Evolutionary conservation across 2,797 vertebrate genomes (phyloP).

Genomic region (Sebastes diploproa): DNA sequence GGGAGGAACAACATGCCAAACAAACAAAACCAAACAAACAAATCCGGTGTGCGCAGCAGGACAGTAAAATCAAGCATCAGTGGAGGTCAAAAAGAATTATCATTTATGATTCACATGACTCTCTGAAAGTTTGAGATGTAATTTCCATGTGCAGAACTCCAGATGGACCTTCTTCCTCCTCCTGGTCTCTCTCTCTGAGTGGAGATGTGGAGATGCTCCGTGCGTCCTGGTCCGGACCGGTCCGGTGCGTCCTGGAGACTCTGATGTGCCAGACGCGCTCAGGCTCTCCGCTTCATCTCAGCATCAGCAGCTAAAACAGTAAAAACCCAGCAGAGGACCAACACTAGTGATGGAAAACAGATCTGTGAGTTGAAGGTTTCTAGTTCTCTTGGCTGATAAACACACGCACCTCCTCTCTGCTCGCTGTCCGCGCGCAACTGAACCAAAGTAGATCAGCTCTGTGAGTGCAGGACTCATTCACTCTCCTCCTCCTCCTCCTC

Average conservation of each 20-base stretch:
- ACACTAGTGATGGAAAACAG: not conserved
- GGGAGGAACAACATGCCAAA: constrained; percentile 61
- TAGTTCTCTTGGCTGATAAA: constrained; percentile 36
- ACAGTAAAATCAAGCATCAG: constrained; percentile 37
- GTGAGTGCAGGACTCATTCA: constrained; percentile 74
- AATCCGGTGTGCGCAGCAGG: constrained; percentile 51
- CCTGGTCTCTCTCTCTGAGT: not conserved
- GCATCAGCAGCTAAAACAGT: constrained; percentile 64
- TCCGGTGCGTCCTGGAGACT: constrained; percentile 51
- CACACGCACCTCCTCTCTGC: constrained; percentile 44
- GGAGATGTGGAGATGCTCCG: constrained; percentile 54
- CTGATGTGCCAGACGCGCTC: constrained; percentile 53
- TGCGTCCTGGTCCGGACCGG: constrained; percentile 66
- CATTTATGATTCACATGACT: constrained; percentile 10
- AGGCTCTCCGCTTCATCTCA: constrained; percentile 65
- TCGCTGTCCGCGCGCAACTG: constrained; percentile 34
- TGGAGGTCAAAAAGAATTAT: constrained; percentile 1
- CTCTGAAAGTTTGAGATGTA: constrained; percentile 28
- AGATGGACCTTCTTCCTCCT: constrained; percentile 26
- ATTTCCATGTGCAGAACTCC: constrained; percentile 63
- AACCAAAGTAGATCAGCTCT: constrained; percentile 67
- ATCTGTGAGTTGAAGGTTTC: constrained; percentile 10
- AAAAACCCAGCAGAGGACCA: not conserved
- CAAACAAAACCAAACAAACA: constrained; percentile 9
- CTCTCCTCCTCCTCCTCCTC: constrained; percentile 46